phyloP scores from a whole-genome alignment of 35 echinoderm and acorn worm genomes.

The Patiria miniata region DNA sequence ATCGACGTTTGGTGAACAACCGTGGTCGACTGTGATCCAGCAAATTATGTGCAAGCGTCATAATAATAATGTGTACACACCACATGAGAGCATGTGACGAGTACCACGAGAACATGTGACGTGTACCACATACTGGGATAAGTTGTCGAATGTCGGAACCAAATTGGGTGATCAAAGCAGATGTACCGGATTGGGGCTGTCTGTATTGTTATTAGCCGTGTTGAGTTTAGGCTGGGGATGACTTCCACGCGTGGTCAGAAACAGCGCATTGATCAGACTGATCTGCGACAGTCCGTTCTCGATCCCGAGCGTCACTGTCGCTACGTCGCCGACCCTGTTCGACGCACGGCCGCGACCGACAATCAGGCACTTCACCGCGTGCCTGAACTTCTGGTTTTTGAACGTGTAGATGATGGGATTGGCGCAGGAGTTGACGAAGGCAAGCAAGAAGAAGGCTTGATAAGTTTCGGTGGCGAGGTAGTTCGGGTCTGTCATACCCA shows the following conservation, averaged over 20 bases:
- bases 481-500: conserved; percentile 35
- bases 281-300: conserved; percentile 13
- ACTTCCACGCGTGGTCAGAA: background rate
- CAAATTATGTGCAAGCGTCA: too few relatives aligned
- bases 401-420: conserved; percentile 94
- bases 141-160: too few relatives aligned
- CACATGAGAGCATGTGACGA: too few relatives aligned
- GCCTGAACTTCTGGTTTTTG: conserved; percentile 69
- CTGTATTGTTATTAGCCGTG: too few relatives aligned
- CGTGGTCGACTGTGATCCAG: too few relatives aligned
- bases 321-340: background rate
- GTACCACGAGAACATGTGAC: too few relatives aligned
- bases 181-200: too few relatives aligned
- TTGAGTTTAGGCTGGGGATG: background rate
- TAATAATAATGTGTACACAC: too few relatives aligned
- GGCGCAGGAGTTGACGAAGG: conserved; percentile 85
- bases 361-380: conserved; percentile 46
- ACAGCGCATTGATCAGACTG: background rate
- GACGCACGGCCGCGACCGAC: background rate
- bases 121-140: too few relatives aligned
- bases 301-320: background rate
- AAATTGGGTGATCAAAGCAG: too few relatives aligned
- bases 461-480: conserved; percentile 66
- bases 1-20: too few relatives aligned
- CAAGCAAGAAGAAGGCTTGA: conserved; percentile 58